Conservation (phyloP, 2,888 invertebrate species). For the Drosophila recens region DNA sequence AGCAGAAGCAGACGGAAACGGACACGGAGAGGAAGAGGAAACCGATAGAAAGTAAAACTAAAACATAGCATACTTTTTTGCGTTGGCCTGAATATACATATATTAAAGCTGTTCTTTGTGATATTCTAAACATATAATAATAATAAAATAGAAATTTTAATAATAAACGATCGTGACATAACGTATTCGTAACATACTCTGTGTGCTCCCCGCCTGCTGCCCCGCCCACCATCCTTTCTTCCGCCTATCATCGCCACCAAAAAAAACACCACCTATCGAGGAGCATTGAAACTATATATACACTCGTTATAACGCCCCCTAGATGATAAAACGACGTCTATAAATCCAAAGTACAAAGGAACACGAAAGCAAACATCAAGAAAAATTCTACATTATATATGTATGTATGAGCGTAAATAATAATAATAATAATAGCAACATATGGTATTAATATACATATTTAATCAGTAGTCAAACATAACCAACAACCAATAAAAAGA, state of each 20-base stretch:
- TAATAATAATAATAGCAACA: conserved; percentile 68
- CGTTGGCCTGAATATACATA: conserved; percentile 34
- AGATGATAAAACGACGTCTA: conserved; percentile 66
- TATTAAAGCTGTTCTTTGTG: conserved; percentile 52
- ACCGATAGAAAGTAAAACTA: conserved; percentile 6
- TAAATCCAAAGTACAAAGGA: conserved; percentile 78
- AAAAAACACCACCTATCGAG: conserved; percentile 38
- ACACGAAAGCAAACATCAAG: conserved; percentile 30
- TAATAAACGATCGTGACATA: conserved; percentile 31
- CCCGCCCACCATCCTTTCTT: conserved; percentile 54
- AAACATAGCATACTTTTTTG: conserved; percentile 48
- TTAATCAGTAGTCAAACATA: conserved; percentile 59
- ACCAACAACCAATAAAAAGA: conserved; percentile 41
- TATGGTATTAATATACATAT: conserved; percentile 73
- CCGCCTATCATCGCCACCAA: conserved; percentile 67
- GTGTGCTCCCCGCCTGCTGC: conserved; percentile 50
- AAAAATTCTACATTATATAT: conserved; percentile 26
- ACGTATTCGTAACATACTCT: conserved; percentile 12
- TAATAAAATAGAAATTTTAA: conserved; percentile 5
- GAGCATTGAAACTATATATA: conserved; percentile 1
- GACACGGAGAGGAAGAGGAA: conserved; percentile 17
- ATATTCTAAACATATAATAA: conserved; percentile 52
- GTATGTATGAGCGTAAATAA: conserved; percentile 42
- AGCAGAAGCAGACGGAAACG: conserved; percentile 22
- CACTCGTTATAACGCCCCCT: conserved; percentile 34